Evolutionary conservation across 2,888 invertebrate genomes (phyloP), one percentile per base, ranked within the genome.

Genomic region (Drosophila mercatorum): DNA sequence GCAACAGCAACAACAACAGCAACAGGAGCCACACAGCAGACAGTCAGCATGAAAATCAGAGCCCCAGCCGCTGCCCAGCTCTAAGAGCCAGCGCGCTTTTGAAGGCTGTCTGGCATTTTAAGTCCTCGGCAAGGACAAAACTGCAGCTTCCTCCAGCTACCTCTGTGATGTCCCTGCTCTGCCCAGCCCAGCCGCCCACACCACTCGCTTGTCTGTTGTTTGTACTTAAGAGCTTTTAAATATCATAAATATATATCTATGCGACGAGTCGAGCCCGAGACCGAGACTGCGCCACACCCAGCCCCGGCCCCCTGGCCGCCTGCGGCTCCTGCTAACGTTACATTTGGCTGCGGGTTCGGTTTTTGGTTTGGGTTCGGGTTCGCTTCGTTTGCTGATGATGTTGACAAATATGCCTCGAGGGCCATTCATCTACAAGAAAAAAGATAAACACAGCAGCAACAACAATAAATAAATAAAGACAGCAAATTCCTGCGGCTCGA

Each of bases 341-440:
- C 76, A 65, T 76, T 75, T 75, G 61, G 67, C 79, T 74, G 74
- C 75, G 75, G 79, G 79, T 72, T 71, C 46, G 62, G 72, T 53
- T 46, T 26, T 26, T 36, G 43, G 14, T 36, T n/a, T 61, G 40
- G 38, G 26, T 46, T 28, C 38, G 59, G 65, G 73, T 43, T 46
- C n/a, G 74, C 49, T 65, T 63, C 66, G 75, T 69, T 70, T 68
- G 78, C 40, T 84, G 82, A 89, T 87, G 90, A 90, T 89, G 85
- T 84, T 91, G 92, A 91, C 92, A 92, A 92, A 90, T 92, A 88
- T 80, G 84, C 83, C 89, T 84, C 63, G 73, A 86, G 73, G 91
- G 86, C 78, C 78, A 81, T 78, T 85, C 80, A 85, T 72, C 83
- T 78, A 64, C 67, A 77, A 70, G 73, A 64, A 76, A 86, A 86